Evolutionary conservation across 1,140 invertebrate genomes (phyloP).

Genomic region (Drosophila seguyi): DNA sequence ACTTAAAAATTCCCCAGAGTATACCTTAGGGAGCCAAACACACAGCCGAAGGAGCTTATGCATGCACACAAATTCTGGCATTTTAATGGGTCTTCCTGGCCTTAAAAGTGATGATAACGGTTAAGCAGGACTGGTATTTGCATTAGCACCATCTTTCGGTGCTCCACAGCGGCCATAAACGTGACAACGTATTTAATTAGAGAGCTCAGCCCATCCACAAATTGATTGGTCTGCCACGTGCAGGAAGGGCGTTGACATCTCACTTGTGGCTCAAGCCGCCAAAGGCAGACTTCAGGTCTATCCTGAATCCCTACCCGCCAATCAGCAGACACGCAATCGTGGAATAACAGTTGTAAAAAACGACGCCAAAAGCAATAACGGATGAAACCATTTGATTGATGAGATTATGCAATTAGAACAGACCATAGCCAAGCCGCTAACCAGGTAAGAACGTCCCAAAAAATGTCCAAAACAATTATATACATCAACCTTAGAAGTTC

Average conservation of each 20-base stretch:
- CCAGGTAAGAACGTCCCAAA: background rate
- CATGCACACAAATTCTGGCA: constrained; percentile 47
- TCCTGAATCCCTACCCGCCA: background rate
- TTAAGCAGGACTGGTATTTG: constrained; percentile 45
- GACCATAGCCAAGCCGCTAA: background rate
- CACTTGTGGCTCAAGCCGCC: constrained; percentile 47
- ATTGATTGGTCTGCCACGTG: constrained; percentile 45
- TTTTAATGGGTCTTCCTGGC: constrained; percentile 40
- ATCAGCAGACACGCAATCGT: constrained; percentile 38
- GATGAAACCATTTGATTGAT: constrained; percentile 53
- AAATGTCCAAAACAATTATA: constrained; percentile 3
- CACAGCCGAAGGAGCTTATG: background rate
- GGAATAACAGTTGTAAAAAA: constrained; percentile 49
- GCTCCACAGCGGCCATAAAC: constrained; percentile 41
- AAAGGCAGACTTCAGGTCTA: constrained; percentile 6
- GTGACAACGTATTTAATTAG: constrained; percentile 69
- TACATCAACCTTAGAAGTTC: background rate
- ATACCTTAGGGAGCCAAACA: background rate
- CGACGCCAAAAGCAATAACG: constrained; percentile 26
- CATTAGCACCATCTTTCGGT: constrained; percentile 18
- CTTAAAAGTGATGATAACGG: constrained; percentile 56
- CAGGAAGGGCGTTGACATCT: constrained; percentile 45
- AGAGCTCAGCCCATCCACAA: background rate
- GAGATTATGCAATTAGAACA: constrained; percentile 2
- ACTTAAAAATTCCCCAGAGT: constrained; percentile 37